phyloP scores from a whole-genome alignment of 2,113 vertebrate species.

The Chloropsis hardwickii region DNA sequence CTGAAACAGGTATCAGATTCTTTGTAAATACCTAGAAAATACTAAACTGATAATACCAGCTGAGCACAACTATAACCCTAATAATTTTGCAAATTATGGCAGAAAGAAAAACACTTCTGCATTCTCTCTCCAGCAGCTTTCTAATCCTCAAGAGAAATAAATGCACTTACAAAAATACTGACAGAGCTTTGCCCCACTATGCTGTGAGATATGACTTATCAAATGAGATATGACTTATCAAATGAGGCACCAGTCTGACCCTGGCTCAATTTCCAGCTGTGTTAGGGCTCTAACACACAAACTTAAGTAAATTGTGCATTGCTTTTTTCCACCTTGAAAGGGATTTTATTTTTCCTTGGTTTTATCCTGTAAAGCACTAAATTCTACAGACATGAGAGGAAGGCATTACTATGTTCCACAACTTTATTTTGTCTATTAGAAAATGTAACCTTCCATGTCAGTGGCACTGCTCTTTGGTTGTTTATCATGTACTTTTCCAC shows the following conservation, averaged over 20 bases:
- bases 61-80: neutral
- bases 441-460: neutral
- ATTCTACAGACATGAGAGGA: neutral
- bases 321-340: neutral
- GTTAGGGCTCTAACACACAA: neutral
- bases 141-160: neutral
- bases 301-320: neutral
- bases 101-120: neutral
- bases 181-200: neutral
- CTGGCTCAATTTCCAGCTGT: neutral
- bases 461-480: neutral
- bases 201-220: neutral
- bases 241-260: neutral
- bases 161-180: neutral
- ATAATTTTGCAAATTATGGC: neutral
- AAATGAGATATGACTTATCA: neutral
- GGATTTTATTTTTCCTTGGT: neutral
- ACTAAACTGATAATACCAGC: neutral
- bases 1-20: neutral
- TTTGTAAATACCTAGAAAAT: neutral
- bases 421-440: neutral
- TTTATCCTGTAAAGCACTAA: neutral
- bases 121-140: neutral
- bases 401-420: neutral
- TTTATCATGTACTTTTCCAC: constrained; percentile 25